Percentiles rank a stretch among this genome's conserved stretches.
These are phyloP conservation scores for Sparus aurata DNA, from an alignment of 2,797 vertebrate species.

Conservation along the genomic window DNA sequence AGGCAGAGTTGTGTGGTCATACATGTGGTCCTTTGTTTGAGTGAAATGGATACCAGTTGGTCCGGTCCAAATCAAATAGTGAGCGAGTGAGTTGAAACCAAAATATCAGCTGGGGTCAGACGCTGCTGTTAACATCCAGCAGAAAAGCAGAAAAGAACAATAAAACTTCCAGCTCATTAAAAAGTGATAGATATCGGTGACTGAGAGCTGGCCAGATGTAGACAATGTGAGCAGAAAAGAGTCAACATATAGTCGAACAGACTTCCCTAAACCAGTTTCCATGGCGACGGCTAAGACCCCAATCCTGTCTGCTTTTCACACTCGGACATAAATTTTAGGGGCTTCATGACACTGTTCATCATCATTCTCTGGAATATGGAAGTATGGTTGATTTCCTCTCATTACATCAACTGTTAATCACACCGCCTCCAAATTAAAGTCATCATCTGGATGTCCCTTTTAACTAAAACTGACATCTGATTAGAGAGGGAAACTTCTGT, in stretches of 20 bases:
- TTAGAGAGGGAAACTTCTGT: slow-evolving; percentile 25
- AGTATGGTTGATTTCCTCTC: slow-evolving; percentile 41
- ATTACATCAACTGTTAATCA: slow-evolving; percentile 35
- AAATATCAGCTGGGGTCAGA: slow-evolving; percentile 34
- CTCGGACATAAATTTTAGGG: slow-evolving; percentile 25
- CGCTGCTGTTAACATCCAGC: slow-evolving; percentile 12
- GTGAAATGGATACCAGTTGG: slow-evolving; percentile 30
- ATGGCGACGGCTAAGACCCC: slow-evolving; percentile 44
- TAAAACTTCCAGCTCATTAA: slow-evolving; percentile 35
- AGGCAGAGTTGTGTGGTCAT: slow-evolving; percentile 34
- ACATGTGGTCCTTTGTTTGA: slow-evolving; percentile 44
- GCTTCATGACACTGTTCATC: slow-evolving; percentile 40
- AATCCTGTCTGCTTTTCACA: slow-evolving; percentile 34
- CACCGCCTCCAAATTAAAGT: slow-evolving; percentile 22
- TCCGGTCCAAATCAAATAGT: slow-evolving; percentile 58
- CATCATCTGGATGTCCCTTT: slow-evolving; percentile 20
- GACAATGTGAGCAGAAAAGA: slow-evolving; percentile 7
- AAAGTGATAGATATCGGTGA: slow-evolving; percentile 31
- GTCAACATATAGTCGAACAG: slow-evolving; percentile 26
- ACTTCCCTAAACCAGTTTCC: slow-evolving; percentile 57
- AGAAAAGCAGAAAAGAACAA: slow-evolving; percentile 21
- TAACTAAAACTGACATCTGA: slow-evolving; percentile 32
- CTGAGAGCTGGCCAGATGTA: slow-evolving; percentile 30
- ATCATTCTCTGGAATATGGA: slow-evolving; percentile 37
- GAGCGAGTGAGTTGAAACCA: slow-evolving; percentile 9